Conservation (phyloP, 2,797 vertebrate species). For the Schizopygopsis malacanthus region DNA sequence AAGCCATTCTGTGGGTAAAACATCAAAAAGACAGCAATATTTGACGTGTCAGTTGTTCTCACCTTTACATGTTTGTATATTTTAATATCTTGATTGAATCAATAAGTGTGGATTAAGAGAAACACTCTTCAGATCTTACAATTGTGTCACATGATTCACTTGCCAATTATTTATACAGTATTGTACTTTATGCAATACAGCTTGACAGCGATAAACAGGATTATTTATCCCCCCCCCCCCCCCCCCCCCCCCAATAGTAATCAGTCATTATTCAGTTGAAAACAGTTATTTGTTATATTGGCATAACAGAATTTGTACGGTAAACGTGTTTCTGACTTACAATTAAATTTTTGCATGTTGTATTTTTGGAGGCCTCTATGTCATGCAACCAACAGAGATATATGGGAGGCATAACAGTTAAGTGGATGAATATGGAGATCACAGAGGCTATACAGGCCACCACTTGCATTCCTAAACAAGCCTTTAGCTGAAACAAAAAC, state of each 20-base stretch:
- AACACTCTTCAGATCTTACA: not conserved
- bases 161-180: not conserved
- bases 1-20: not conserved
- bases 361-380: not conserved
- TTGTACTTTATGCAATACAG: not conserved
- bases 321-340: not conserved
- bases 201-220: not conserved
- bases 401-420: fast-evolving
- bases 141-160: not conserved
- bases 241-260: too few relatives aligned
- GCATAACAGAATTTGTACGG: not conserved
- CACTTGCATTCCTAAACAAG: constrained; percentile 28
- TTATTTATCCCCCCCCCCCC: too few relatives aligned
- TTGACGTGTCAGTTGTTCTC: not conserved
- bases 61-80: not conserved
- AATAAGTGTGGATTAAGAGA: not conserved
- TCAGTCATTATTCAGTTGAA: too few relatives aligned
- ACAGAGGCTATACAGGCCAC: not conserved
- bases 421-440: not conserved
- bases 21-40: not conserved
- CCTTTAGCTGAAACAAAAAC: constrained; percentile 1
- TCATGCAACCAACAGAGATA: not conserved
- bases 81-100: not conserved
- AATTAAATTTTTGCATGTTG: not conserved
- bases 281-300: not conserved